phyloP scores from a whole-genome alignment of 2,888 invertebrate genomes.

The Drosophila cognata region DNA sequence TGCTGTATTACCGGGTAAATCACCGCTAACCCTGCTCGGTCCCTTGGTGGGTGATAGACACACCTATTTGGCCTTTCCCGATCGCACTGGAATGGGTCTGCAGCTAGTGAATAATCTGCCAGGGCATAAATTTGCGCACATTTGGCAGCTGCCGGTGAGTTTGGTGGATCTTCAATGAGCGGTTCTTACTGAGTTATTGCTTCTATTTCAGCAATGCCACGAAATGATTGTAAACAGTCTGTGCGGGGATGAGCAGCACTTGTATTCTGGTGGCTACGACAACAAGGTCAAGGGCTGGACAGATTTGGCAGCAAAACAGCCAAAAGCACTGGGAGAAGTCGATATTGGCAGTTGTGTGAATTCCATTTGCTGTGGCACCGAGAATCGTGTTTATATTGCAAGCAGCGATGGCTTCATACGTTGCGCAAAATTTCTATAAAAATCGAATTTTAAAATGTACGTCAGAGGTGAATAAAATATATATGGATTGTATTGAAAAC shows the following conservation, averaged over 20 bases:
- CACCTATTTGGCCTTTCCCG: conserved; percentile 82
- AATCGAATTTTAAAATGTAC: not conserved
- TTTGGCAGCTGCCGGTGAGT: conserved; percentile 79
- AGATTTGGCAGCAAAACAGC: conserved; percentile 69
- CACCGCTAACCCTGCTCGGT: conserved; percentile 83
- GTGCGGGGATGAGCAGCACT: conserved; percentile 73
- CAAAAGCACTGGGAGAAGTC: conserved; percentile 78
- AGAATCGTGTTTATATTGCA: conserved; percentile 79
- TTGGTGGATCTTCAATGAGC: not conserved
- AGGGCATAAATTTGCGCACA: conserved; percentile 70
- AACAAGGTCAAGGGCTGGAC: conserved; percentile 84
- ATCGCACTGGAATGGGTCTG: conserved; percentile 83
- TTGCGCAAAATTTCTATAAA: conserved; percentile 75
- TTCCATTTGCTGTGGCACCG: conserved; percentile 74
- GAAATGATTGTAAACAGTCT: conserved; percentile 84
- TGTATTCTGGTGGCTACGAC: conserved; percentile 84
- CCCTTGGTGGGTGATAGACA: conserved; percentile 73
- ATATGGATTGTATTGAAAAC: not conserved
- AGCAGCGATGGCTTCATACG: conserved; percentile 81
- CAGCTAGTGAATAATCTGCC: conserved; percentile 78
- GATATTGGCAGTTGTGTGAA: conserved; percentile 83
- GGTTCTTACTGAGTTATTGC: not conserved
- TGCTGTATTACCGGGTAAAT: conserved; percentile 83
- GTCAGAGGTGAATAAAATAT: not conserved
- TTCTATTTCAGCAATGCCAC: conserved; percentile 80